Base-by-base conservation (phyloP, 2,113 vertebrate species). In the Cygnus buccinator region DNA sequence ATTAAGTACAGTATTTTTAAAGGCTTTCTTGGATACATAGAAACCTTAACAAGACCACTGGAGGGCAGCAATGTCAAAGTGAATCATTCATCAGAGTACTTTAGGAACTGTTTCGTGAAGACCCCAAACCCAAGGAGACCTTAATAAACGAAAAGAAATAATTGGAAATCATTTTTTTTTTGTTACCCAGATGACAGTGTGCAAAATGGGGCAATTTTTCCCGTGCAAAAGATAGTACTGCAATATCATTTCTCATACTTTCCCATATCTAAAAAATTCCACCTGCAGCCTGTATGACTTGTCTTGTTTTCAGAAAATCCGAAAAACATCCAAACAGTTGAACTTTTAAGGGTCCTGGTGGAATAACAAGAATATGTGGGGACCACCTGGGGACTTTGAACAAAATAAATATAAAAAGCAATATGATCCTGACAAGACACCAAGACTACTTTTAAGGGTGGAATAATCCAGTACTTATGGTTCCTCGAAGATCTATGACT, bases 31-130 rank as follows among this genome's bases (percentile, higher is more conserved):
- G 46, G 37, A 37, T 21, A 57, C 18, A 4, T 5, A 20, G 63
- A 70, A 73, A 67, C 4, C 25, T 93, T 13, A 61, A 6, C 2
- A 13, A 15, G 6, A 67, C 94, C 96, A 80, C 94, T 74, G 59
- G 94, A 96, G 95, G 96, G 95, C 96, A 95, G 95, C 90, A 97
- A 77, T 29, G 90, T 83, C 94, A 48, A 95, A 94, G 84, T 13
- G 67, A 94, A 96, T 18, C 31, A 35, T 52, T 8, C 44, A 12
- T 31, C 89, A 33, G 25, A 0, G 2, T 14, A 2, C 6, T 39
- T 3, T 0, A 20, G 29, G 33, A 92, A 71, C 4, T 12, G 31
- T 21, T 63, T 19, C 0, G 0, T 57, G n/a, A 67, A 62, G 62
- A 48, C 1, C 2, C 0, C 3, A 65, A 86, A 22, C 4, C 3